phyloP scores from a whole-genome alignment of 2,113 vertebrate genomes.

The Scatophagus argus region DNA sequence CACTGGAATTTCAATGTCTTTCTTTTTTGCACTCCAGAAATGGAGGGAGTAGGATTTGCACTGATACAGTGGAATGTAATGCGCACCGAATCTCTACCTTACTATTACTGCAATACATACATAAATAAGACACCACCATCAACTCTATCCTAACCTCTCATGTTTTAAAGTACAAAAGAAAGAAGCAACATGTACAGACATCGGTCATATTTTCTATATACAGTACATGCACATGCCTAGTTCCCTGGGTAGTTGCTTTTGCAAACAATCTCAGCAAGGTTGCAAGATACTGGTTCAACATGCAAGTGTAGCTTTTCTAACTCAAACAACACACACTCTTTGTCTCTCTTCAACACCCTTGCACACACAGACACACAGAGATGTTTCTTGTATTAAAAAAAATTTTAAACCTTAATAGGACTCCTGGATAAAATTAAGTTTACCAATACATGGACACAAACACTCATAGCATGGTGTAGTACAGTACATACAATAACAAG shows the following conservation, averaged over 20 bases:
- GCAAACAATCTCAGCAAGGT: no score
- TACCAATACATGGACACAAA: constrained; percentile 45
- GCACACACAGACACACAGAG: background rate
- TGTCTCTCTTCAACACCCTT: background rate
- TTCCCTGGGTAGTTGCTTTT: background rate
- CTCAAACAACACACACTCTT: background rate
- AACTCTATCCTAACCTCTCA: background rate
- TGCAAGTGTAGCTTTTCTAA: background rate
- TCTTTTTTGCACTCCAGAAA: constrained; percentile 30
- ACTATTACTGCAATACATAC: background rate
- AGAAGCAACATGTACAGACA: background rate
- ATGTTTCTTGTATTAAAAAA: constrained; percentile 28
- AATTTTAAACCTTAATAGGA: constrained; percentile 27
- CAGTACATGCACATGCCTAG: background rate
- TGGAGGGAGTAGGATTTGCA: constrained; percentile 50
- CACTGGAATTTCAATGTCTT: constrained; percentile 52
- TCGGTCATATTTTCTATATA: background rate
- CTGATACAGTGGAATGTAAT: constrained; percentile 14
- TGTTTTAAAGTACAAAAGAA: background rate
- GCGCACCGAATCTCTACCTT: background rate
- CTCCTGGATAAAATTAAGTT: constrained; percentile 21
- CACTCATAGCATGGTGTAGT: constrained; percentile 34
- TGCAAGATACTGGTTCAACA: background rate
- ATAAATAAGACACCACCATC: background rate
- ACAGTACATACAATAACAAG: constrained; percentile 10